phyloP scores from a whole-genome alignment of 1,140 invertebrate species.

The Drosophila chauvacae region DNA sequence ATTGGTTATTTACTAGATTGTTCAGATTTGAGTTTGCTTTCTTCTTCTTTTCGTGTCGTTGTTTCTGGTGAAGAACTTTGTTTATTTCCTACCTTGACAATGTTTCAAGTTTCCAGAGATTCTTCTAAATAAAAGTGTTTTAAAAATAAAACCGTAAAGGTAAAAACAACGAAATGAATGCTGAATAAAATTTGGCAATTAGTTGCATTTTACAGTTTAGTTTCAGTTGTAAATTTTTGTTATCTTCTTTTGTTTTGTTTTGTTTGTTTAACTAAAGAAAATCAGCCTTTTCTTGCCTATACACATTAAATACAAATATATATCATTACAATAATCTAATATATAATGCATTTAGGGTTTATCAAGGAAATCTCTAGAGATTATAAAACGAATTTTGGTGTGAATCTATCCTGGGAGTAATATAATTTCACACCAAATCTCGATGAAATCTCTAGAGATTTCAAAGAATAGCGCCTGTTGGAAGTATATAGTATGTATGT shows the following conservation, averaged over 20 bases:
- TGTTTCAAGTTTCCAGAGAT: constrained; percentile 44
- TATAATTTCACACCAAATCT: background rate
- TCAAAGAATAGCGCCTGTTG: background rate
- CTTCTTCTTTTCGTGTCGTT: constrained; percentile 25
- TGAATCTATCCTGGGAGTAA: background rate
- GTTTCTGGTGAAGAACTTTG: constrained; percentile 36
- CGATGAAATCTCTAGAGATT: background rate
- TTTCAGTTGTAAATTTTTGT: constrained; percentile 47
- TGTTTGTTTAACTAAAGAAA: constrained; percentile 74
- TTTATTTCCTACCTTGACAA: constrained; percentile 43
- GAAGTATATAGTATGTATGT: constrained; percentile 29
- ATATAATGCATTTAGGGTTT: constrained; percentile 24
- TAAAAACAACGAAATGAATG: constrained; percentile 37
- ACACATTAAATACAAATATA: constrained; percentile 71
- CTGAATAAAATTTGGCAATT: constrained; percentile 80
- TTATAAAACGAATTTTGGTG: background rate
- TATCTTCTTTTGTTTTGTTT: constrained; percentile 34
- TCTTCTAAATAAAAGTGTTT: constrained; percentile 16
- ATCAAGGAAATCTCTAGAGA: constrained; percentile 6
- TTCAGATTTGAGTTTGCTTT: constrained; percentile 17
- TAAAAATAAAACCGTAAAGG: constrained; percentile 18
- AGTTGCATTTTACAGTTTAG: constrained; percentile 70
- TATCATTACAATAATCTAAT: constrained; percentile 40
- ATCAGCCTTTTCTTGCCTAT: constrained; percentile 81
- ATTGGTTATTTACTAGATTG: constrained; percentile 32